These are phyloP conservation scores for Macrosteles quadrilineatus DNA, from an alignment of 1,140 invertebrate genomes.

Conservation along the genomic window DNA sequence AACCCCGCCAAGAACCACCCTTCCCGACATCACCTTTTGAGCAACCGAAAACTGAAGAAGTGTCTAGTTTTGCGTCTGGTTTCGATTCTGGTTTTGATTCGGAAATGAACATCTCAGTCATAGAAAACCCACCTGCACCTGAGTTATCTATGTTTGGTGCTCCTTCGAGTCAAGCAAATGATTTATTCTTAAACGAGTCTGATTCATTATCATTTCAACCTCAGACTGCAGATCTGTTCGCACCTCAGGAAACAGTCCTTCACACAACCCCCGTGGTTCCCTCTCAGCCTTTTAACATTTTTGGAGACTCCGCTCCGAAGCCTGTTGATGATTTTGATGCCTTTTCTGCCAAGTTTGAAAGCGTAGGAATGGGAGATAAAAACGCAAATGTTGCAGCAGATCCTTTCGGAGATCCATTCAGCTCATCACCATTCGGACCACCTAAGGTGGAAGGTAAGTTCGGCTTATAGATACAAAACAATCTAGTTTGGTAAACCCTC, in stretches of 20 bases:
- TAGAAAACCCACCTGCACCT: slow-evolving; percentile 44
- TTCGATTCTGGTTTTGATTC: background rate
- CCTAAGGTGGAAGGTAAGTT: slow-evolving; percentile 30
- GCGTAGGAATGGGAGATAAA: slow-evolving; percentile 54
- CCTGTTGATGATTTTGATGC: slow-evolving; percentile 71
- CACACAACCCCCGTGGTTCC: slow-evolving; percentile 43
- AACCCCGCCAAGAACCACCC: background rate
- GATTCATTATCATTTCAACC: background rate
- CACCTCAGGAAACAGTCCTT: background rate
- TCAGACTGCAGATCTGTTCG: background rate
- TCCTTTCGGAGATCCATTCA: slow-evolving; percentile 48
- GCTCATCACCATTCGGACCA: slow-evolving; percentile 36
- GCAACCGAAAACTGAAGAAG: background rate
- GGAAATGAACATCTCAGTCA: slow-evolving; percentile 1
- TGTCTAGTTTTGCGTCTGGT: background rate
- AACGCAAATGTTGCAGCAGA: slow-evolving; percentile 49
- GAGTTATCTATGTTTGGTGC: slow-evolving; percentile 39
- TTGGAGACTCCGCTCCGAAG: slow-evolving; percentile 22
- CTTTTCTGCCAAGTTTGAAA: slow-evolving; percentile 84
- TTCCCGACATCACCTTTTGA: slow-evolving; percentile 3
- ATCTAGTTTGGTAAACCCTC: no score
- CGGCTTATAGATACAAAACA: background rate
- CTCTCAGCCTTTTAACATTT: slow-evolving; percentile 24
- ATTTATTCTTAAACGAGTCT: slow-evolving; percentile 9
- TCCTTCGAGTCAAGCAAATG: background rate